Base-by-base conservation (phyloP, 2,113 vertebrate species). In the Seriola rivoliana region DNA sequence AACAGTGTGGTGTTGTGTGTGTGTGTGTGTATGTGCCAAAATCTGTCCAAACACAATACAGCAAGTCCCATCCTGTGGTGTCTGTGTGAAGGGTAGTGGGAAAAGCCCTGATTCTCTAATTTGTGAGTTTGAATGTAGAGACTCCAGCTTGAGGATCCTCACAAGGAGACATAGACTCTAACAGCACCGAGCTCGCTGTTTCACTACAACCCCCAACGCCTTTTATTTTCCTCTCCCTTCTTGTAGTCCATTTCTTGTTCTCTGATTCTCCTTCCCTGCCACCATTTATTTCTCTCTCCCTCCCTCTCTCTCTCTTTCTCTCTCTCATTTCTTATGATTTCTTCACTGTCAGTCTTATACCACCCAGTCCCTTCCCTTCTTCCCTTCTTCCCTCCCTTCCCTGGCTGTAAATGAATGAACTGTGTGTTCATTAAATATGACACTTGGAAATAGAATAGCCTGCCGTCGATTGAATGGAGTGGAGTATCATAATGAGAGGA, bases 381-480 rank as follows among this genome's bases (percentile, higher is more conserved):
- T 25, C 23, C 59, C 42, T 57, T 16, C 59, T 59, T 25, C 23
- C 59, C 42, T 57, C 64, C 72, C 34, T 63, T 81, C 66, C 72
- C 68, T 17, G 42, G n/a, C 64, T 81, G 78, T 76, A 81, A 90
- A 89, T 89, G 84, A 91, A 70, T 86, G 78, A 93, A 78, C 76
- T 58, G 63, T 74, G 81, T 70, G 64, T 85, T 91, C 84, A 93
- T 93, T 91, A 92, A 88, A 92, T 66, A 82, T 78, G 88, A 84
- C 86, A 87, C 85, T 83, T 80, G 83, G 81, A 93, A 92, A 92
- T 84, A 81, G 85, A 91, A 74, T 59, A 77, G 86, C 64, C 67
- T 42, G 42, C 76, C 25, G 19, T 65, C 77, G 29, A 86, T 62
- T 82, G 89, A 88, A 86, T 71, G 72, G 55, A 82, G 80, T 38